Percentiles rank a stretch among this genome's conserved stretches.
These are phyloP conservation scores for Nothobranchius furzeri DNA, from an alignment of 2,113 vertebrate genomes.

Conservation along the genomic window DNA sequence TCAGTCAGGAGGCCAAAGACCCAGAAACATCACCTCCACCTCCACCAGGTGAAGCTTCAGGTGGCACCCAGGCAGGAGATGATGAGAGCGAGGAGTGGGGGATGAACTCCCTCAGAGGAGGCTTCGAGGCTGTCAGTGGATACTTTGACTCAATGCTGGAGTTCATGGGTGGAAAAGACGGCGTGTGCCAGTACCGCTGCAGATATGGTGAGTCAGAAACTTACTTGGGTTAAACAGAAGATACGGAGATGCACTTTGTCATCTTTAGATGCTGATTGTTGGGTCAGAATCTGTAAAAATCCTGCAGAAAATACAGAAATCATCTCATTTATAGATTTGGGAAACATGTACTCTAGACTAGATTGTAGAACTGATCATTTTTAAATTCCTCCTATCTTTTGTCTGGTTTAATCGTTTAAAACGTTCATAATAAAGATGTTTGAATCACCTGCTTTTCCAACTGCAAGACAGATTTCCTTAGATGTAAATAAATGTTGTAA, in stretches of 20 bases:
- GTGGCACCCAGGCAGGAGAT: slow-evolving; percentile 6
- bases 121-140: slow-evolving; percentile 86
- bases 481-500: no score
- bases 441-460: no score
- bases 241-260: no score
- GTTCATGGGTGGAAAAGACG: slow-evolving; percentile 89
- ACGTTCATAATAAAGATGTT: no score
- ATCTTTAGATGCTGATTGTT: neutral
- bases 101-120: slow-evolving; percentile 80
- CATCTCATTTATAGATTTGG: no score
- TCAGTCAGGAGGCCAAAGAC: slow-evolving; percentile 54
- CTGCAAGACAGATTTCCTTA: no score
- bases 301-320: no score
- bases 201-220: slow-evolving; percentile 82
- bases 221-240: no score
- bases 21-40: neutral
- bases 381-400: no score
- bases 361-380: no score
- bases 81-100: slow-evolving; percentile 83
- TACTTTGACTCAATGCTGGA: slow-evolving; percentile 94
- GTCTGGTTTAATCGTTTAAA: no score
- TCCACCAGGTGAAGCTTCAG: slow-evolving; percentile 7
- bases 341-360: no score
- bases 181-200: slow-evolving; percentile 91
- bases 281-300: neutral